A percentile compares a stretch with the other conserved stretches of the same genome.
phyloP scores from a whole-genome alignment of 2,113 vertebrate species.

The Vicugna pacos region DNA sequence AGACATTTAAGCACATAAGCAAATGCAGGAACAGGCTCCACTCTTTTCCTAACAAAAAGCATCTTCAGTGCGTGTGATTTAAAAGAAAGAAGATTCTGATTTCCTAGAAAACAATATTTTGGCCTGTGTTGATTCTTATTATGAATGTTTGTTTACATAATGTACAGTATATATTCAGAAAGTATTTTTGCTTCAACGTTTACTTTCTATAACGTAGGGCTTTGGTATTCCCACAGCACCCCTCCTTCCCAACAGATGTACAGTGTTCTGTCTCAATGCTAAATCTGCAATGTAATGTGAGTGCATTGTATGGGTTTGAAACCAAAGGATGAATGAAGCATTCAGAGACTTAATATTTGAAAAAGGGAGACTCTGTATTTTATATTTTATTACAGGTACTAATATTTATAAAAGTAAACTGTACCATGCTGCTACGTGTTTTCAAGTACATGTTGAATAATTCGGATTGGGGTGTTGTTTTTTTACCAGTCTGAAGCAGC shows the following conservation, averaged over 20 bases:
- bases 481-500: slow-evolving; percentile 70
- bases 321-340: slow-evolving; percentile 86
- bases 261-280: slow-evolving; percentile 67
- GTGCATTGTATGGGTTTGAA: slow-evolving; percentile 82
- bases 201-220: slow-evolving; percentile 80
- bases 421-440: slow-evolving; percentile 79
- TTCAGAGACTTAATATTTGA: slow-evolving; percentile 82
- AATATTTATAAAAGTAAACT: slow-evolving; percentile 83
- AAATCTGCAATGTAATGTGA: slow-evolving; percentile 67
- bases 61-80: slow-evolving; percentile 56
- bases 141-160: slow-evolving; percentile 86
- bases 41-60: slow-evolving; percentile 72
- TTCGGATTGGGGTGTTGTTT: slow-evolving; percentile 44
- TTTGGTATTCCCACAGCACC: slow-evolving; percentile 77
- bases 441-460: slow-evolving; percentile 75
- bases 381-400: slow-evolving; percentile 84
- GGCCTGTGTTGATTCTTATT: slow-evolving; percentile 80
- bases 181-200: slow-evolving; percentile 88
- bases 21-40: slow-evolving; percentile 77
- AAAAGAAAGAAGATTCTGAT: slow-evolving; percentile 70
- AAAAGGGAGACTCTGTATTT: slow-evolving; percentile 84
- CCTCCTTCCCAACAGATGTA: slow-evolving; percentile 66
- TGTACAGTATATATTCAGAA: slow-evolving; percentile 85
- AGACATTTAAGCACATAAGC: slow-evolving; percentile 87
- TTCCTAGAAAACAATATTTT: slow-evolving; percentile 79